Conservation (phyloP, 2,888 invertebrate species). For the Ischnus inquisitorius region DNA sequence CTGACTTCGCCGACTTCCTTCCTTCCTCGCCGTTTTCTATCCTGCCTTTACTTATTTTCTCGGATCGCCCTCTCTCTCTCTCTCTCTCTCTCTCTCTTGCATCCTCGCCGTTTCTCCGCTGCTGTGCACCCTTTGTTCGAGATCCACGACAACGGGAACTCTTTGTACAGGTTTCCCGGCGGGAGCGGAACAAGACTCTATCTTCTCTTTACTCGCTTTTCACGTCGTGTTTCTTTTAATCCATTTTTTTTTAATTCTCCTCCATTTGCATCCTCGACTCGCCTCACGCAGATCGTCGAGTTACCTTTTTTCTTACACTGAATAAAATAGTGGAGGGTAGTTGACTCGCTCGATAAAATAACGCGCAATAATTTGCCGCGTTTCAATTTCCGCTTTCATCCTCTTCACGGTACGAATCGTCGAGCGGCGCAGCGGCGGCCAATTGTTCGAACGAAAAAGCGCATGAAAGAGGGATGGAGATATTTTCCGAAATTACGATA, state of each 20-base stretch:
- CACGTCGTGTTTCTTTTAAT: conserved; percentile 2
- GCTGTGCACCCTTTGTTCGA: conserved; percentile 57
- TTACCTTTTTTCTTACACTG: conserved; percentile 47
- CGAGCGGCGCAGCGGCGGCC: neutral
- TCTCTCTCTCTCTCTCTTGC: neutral
- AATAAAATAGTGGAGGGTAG: conserved; percentile 72
- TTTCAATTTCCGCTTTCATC: neutral
- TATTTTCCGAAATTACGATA: neutral
- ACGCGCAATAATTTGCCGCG: conserved; percentile 35
- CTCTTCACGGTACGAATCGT: neutral
- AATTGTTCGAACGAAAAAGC: conserved; percentile 2
- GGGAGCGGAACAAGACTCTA: conserved; percentile 43
- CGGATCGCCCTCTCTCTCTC: conserved; percentile 23
- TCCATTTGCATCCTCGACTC: neutral
- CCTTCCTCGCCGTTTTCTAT: conserved; percentile 5
- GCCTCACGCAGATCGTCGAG: neutral
- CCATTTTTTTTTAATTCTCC: neutral
- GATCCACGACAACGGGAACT: conserved; percentile 50
- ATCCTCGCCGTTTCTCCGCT: neutral
- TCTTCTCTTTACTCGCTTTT: conserved; percentile 34
- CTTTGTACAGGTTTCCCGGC: conserved; percentile 46
- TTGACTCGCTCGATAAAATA: conserved; percentile 71
- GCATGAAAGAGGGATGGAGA: conserved; percentile 6
- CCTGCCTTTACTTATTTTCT: conserved; percentile 40
- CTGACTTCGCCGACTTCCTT: conserved; percentile 55